Evolutionary conservation across 2,113 vertebrate genomes (phyloP).

Genomic region (Hypanus sabinus): DNA sequence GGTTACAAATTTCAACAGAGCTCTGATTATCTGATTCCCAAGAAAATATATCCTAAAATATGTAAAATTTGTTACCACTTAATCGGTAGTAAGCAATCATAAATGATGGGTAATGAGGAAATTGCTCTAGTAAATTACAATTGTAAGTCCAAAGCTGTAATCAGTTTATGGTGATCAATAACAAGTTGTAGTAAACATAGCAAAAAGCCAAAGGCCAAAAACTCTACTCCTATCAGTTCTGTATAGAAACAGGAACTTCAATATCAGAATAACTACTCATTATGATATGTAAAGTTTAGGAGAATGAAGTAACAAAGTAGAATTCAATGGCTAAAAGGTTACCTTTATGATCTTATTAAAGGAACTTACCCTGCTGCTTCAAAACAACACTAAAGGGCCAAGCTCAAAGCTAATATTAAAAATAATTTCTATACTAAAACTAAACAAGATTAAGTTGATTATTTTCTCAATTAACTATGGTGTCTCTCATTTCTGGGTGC

Average conservation of each 20-base stretch:
- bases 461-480: not conserved
- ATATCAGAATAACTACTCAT: not conserved
- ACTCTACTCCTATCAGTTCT: not conserved
- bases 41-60: not conserved
- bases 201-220: not conserved
- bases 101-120: not conserved
- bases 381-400: not conserved
- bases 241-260: not conserved
- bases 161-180: not conserved
- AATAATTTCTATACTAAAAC: not conserved
- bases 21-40: not conserved
- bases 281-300: not conserved
- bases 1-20: not conserved
- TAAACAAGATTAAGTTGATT: not conserved
- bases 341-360: not conserved
- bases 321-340: not conserved
- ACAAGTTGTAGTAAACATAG: not conserved
- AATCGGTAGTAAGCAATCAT: not conserved
- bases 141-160: not conserved
- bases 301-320: not conserved
- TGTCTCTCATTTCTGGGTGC: not conserved
- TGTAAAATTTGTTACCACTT: not conserved
- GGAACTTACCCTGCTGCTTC: not conserved
- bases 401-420: not conserved
- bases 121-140: not conserved